A percentile compares a stretch with the other conserved stretches of the same genome.
These are phyloP conservation scores for Pyrgilauda ruficollis DNA, from an alignment of 2,113 vertebrate genomes.

Conservation along the genomic window DNA sequence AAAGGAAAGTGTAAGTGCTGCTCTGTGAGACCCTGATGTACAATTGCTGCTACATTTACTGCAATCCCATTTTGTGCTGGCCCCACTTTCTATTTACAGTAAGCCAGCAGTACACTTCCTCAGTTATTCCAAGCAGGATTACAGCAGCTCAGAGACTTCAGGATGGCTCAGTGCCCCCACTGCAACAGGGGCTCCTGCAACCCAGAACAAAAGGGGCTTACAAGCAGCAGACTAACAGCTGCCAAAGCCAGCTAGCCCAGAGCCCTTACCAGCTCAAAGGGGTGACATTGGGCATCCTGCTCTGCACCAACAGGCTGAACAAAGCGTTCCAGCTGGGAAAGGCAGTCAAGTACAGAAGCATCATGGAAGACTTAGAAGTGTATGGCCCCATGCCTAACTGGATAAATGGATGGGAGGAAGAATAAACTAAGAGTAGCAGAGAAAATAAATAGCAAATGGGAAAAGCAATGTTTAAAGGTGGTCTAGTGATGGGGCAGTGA, in stretches of 20 bases:
- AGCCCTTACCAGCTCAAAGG: neutral
- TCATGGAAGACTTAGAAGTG: neutral
- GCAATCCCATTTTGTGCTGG: neutral
- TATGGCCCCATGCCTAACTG: neutral
- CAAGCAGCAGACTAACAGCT: neutral
- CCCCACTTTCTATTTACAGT: neutral
- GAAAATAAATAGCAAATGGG: neutral
- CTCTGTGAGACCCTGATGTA: neutral
- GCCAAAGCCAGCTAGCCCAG: fast-evolving
- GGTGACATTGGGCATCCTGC: neutral
- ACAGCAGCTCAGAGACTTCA: neutral
- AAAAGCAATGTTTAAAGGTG: neutral
- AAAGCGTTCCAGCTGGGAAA: neutral
- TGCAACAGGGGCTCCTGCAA: neutral
- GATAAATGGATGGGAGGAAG: neutral
- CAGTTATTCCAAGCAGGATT: neutral
- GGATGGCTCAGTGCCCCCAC: neutral
- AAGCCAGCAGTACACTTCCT: neutral
- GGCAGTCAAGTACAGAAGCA: neutral
- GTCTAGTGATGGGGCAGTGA: neutral
- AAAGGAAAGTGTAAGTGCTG: neutral
- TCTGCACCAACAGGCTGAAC: neutral
- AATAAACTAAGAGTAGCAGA: neutral
- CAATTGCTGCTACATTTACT: neutral
- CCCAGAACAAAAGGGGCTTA: neutral